Evolutionary conservation across 2,888 invertebrate genomes (phyloP).

Genomic region (Oasisia sp.): DNA sequence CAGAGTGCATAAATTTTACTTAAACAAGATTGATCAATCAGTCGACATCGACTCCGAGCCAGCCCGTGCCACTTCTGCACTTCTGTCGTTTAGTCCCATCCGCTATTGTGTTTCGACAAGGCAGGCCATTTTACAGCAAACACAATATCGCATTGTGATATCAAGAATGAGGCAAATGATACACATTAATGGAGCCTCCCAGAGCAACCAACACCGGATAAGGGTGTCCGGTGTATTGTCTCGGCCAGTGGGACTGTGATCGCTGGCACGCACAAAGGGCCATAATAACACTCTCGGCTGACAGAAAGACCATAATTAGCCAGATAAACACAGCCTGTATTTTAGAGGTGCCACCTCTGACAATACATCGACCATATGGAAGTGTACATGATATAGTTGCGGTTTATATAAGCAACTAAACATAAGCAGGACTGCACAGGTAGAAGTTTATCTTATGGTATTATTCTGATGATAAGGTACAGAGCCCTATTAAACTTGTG

Average conservation of each 20-base stretch:
- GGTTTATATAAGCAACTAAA: neutral
- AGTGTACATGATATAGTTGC: neutral
- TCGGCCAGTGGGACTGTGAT: neutral
- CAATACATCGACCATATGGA: neutral
- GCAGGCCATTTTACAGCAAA: neutral
- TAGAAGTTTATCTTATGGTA: neutral
- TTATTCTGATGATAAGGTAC: no score
- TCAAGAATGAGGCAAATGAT: neutral
- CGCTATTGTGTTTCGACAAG: neutral
- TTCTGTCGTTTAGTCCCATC: neutral
- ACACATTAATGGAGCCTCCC: neutral
- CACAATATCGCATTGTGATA: neutral
- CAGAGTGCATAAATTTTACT: neutral
- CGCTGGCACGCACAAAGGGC: neutral
- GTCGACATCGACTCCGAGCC: neutral
- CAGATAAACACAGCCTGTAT: neutral
- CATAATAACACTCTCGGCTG: neutral
- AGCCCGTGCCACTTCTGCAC: neutral
- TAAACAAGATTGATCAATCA: constrained; percentile 8
- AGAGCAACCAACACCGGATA: neutral
- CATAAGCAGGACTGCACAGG: neutral
- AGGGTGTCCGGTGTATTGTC: neutral
- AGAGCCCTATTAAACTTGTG: no score
- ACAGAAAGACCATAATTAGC: neutral
- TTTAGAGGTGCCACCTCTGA: neutral